Base-by-base conservation (phyloP, 2,888 invertebrate genomes). In the Ephialtes manifestator region DNA sequence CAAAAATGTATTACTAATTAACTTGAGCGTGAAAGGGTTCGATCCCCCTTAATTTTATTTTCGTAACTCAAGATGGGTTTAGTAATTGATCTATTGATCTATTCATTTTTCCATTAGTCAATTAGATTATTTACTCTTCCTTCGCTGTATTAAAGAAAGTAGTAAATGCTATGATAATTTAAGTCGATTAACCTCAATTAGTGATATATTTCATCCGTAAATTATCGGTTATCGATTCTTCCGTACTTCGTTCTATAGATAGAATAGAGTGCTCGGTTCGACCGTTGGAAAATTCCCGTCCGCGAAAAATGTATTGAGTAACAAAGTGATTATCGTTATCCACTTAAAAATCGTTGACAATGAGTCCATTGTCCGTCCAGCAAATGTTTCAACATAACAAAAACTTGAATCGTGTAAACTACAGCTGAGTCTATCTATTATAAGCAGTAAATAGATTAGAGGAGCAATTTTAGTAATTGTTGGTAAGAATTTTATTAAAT, bases 311-410 rank as follows among this genome's bases (percentile, higher is more conserved):
- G 3, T 2, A 70, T 70, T 31, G 24, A 35, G 53, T 35, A 68
- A 68, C 53, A 35, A 3, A 70, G 13, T 18, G 24, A 68, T 48
- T 24, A 15, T 35, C 18, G 31, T 28, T 74, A 58, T 74, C 74
- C 11, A 8, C 55, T 43, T 31, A 39, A 76, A 70, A 65, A 76
- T 70, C 51, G 53, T 18, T 60, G 20, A 53, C 55, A 70, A 43
- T 20, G 53, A 51, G 70, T 60, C 76, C 76, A 81, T 81, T 81
- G 81, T 81, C 75, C 76, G 70, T 10, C 53, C 68, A 5, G 15
- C 35, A 13, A 60, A 51, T 53, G 43, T 63, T 76, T 53, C 43
- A 74, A 68, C 51, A 68, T 10, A 10, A 39, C 10, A 76, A 43
- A 43, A 53, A 76, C 70, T 18, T 31, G 48, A 75, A 48, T 48